phyloP scores from a whole-genome alignment of 2,113 vertebrate species.

The Lanius collurio region DNA sequence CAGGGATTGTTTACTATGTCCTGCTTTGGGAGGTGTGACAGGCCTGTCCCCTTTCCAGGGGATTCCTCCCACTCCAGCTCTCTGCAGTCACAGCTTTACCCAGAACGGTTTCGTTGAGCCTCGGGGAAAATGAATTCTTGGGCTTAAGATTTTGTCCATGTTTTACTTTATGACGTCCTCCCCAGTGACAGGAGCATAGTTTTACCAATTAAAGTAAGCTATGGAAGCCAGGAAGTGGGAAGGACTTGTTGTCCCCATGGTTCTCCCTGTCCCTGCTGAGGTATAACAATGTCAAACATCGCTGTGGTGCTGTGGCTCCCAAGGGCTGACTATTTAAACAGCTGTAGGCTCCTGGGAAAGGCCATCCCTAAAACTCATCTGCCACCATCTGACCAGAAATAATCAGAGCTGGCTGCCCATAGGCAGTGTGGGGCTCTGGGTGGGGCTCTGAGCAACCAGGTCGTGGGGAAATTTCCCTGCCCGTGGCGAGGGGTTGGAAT shows the following conservation, averaged over 20 bases:
- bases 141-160: neutral
- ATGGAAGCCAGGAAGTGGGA: constrained; percentile 28
- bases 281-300: constrained; percentile 17
- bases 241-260: constrained; percentile 31
- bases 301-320: neutral
- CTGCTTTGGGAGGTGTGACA: neutral
- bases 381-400: neutral
- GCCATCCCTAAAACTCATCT: constrained; percentile 1
- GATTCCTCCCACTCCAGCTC: neutral
- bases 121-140: neutral
- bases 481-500: too few relatives aligned
- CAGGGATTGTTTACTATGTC: neutral
- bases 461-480: accelerated
- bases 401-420: neutral
- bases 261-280: neutral
- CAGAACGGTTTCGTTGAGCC: neutral
- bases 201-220: constrained; percentile 58
- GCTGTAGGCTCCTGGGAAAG: constrained; percentile 48
- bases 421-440: neutral
- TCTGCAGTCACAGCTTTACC: neutral
- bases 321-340: constrained; percentile 40
- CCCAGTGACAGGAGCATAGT: constrained; percentile 32
- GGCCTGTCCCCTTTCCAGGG: neutral
- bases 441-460: neutral
- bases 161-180: neutral